Evolutionary conservation across 2,888 invertebrate genomes (phyloP), one percentile per base, ranked within the genome.

Genomic region (Dynastes maya): DNA sequence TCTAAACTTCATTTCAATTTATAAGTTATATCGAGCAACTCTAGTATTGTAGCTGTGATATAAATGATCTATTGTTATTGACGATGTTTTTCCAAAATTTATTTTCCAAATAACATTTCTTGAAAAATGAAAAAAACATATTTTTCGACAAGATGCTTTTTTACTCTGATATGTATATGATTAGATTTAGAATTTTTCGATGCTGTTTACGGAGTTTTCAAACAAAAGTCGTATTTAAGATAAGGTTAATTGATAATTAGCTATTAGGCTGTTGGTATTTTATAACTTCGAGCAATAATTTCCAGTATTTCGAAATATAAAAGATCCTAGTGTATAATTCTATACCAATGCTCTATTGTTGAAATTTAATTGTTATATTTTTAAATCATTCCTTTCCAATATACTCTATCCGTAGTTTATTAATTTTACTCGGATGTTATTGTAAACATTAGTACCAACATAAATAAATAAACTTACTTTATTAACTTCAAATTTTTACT

Each of bases 261-360:
- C n/a, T n/a, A 37, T n/a, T n/a, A 53, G 16, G 5, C n/a, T 16
- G n/a, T 53, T 16, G 53, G 1, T 53, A 53, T 53, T 11, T 53
- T 53, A 13, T 4, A 6, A 53, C 11, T 64, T 3, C 32, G 32
- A 65, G 65, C 65, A 65, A 65, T 65, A 65, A 65, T 16, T 65
- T 65, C 16, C 65, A 65, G 65, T 65, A 65, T 65, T 65, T 65
- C 45, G 45, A 45, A 11, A 2, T 45, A 11, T 8, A 45, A 22
- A 22, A 22, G 22, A 22, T 22, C 22, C 22, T 22, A 22, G 22
- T 22, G 22, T 22, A 22, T 22, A 22, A 22, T 22, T 22, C 22
- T 45, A 37, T 45, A 45, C 45, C 45, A 45, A 8, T 45, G 45
- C 45, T 45, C 8, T 45, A 11, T 45, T 45, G 11, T 45, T 11